Evolutionary conservation across 2,888 invertebrate genomes (phyloP).

Genomic region (Cyclophora albipunctata): DNA sequence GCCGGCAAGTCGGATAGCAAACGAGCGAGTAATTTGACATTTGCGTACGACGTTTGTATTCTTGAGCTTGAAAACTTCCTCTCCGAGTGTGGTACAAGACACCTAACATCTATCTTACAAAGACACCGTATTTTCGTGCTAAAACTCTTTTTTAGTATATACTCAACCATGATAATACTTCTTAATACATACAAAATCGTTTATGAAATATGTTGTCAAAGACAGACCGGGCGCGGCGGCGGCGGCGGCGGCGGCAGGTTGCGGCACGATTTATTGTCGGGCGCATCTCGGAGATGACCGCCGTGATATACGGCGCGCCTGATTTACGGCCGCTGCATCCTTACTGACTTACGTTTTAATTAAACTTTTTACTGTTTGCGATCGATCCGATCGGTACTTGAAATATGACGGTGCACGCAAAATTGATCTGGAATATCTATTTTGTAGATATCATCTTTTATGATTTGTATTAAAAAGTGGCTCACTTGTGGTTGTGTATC

Average conservation of each 20-base stretch:
- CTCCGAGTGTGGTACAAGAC: too few relatives aligned
- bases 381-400: neutral
- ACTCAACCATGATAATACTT: too few relatives aligned
- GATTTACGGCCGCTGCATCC: constrained; percentile 33
- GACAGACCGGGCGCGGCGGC: neutral
- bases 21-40: too few relatives aligned
- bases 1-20: too few relatives aligned
- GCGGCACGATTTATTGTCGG: constrained; percentile 32
- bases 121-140: too few relatives aligned
- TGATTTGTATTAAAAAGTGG: neutral
- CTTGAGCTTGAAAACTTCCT: too few relatives aligned
- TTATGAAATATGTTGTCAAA: neutral
- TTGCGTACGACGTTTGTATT: too few relatives aligned
- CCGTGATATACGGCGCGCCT: constrained; percentile 34
- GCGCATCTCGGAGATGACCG: constrained; percentile 28
- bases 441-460: neutral
- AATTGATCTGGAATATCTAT: neutral
- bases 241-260: constrained; percentile 10
- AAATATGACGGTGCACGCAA: too few relatives aligned
- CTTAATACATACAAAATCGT: too few relatives aligned
- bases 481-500: neutral
- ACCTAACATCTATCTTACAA: too few relatives aligned
- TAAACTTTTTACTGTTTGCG: constrained; percentile 13
- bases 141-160: too few relatives aligned
- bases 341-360: constrained; percentile 15